Evolutionary conservation across 2,113 vertebrate genomes (phyloP).

Genomic region (Rattus norvegicus): GRCr8 NC_086019.1:47151501-47152000

Average conservation of each 20-base stretch:
- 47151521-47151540: background rate
- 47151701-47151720: background rate
- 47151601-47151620: background rate
- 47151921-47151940: conserved; percentile 30
- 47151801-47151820: background rate
- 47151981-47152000: background rate
- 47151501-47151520: background rate
- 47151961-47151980: background rate
- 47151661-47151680: background rate
- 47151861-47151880: background rate
- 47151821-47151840: background rate
- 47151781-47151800: background rate
- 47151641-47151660: background rate
- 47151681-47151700: too few relatives aligned
- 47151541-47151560: background rate
- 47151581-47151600: background rate
- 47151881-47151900: background rate
- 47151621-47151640: background rate
- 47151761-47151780: background rate
- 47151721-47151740: background rate
- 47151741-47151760: background rate
- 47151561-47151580: background rate
- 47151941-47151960: background rate
- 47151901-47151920: background rate
- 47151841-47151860: conserved; percentile 35